A percentile compares a stretch with the other conserved stretches of the same genome.
Evolutionary conservation across 2,888 invertebrate genomes (phyloP).

Genomic region (Dasypolia templi): DNA sequence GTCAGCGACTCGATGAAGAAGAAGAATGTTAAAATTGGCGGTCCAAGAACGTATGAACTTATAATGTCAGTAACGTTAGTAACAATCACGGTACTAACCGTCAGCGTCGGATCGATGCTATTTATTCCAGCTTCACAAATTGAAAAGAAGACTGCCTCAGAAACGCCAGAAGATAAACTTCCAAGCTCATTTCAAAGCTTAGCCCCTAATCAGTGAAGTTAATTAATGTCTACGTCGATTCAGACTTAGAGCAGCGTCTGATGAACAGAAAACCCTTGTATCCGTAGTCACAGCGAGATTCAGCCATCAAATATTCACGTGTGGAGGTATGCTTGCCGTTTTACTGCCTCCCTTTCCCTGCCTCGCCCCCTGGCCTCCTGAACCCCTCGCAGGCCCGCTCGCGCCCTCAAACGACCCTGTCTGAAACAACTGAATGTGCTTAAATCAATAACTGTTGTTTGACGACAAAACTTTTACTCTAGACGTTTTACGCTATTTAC

Average conservation of each 20-base stretch:
- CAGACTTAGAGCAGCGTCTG: conserved; percentile 68
- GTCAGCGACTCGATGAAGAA: too few species aligned
- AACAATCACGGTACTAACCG: conserved; percentile 32
- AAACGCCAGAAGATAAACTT: conserved; percentile 61
- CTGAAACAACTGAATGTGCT: conserved; percentile 89
- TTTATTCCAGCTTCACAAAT: conserved; percentile 56
- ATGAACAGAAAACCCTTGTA: conserved; percentile 76
- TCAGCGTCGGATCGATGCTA: conserved; percentile 25
- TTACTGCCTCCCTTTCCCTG: conserved; percentile 79
- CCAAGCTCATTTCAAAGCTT: conserved; percentile 68
- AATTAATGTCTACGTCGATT: conserved; percentile 73
- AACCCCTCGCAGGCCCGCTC: conserved; percentile 68
- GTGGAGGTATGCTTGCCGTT: conserved; percentile 87
- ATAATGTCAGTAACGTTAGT: conserved; percentile 28
- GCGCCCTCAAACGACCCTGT: conserved; percentile 80
- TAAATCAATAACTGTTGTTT: conserved; percentile 89
- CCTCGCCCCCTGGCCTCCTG: conserved; percentile 62
- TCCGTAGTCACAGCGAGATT: conserved; percentile 85
- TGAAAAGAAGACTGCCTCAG: conserved; percentile 66
- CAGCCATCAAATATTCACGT: conserved; percentile 89
- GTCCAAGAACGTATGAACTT: conserved; percentile 7
- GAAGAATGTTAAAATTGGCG: neutral
- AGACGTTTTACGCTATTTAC: conserved; percentile 63
- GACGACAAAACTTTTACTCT: conserved; percentile 83
- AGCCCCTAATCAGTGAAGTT: conserved; percentile 70